Conservation (phyloP, 2,797 vertebrate species). For the Xyrichtys novacula region DNA sequence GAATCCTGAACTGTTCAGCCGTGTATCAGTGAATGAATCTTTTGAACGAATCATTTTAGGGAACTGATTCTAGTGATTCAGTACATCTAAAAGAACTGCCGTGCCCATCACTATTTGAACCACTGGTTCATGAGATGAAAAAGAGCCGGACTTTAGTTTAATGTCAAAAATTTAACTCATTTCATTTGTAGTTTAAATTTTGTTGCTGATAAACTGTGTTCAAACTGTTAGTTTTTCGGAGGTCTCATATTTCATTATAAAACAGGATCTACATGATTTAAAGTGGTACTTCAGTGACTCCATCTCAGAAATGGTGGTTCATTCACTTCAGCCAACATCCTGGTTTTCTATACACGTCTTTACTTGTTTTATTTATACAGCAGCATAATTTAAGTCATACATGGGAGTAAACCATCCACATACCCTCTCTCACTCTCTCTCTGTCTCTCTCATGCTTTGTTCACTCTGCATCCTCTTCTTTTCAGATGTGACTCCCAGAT, state of each 20-base stretch:
- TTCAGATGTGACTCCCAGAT: slow-evolving; percentile 60
- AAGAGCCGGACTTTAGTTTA: not conserved
- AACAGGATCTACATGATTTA: not conserved
- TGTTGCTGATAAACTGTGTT: not conserved
- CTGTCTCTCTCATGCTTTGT: not conserved
- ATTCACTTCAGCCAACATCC: not conserved
- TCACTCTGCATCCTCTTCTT: slow-evolving; percentile 34
- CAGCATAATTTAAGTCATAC: not conserved
- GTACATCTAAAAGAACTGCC: no score
- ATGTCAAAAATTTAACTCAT: not conserved
- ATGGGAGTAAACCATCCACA: slow-evolving; percentile 6
- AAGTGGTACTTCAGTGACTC: not conserved
- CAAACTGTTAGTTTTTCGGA: no score
- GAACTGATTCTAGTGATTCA: no score
- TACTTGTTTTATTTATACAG: slow-evolving; percentile 26
- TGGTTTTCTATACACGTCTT: not conserved
- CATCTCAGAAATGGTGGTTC: not conserved
- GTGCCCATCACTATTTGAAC: no score
- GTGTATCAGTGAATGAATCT: no score
- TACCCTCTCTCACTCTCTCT: slow-evolving; percentile 5
- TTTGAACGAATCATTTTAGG: no score
- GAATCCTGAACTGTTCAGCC: no score
- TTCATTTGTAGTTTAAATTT: not conserved
- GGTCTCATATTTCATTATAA: not conserved
- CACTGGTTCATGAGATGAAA: not conserved